Conservation (phyloP, 2,113 vertebrate species). For the Callocephalon fimbriatum region DNA sequence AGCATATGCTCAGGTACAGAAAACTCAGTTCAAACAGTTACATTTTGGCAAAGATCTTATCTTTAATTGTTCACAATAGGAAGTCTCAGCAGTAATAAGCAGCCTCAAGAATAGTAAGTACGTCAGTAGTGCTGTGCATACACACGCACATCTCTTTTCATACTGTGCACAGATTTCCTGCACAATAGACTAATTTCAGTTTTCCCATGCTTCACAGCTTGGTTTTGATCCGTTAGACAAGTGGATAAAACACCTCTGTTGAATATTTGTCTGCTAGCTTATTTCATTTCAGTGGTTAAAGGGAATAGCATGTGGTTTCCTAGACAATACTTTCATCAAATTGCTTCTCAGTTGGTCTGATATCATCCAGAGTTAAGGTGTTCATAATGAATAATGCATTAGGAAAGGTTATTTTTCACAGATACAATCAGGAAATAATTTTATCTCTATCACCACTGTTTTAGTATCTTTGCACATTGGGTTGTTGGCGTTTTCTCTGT, state of each 20-base stretch:
- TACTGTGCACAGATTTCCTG: constrained; percentile 48
- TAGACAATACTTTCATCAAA: constrained; percentile 70
- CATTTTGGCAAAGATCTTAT: background rate
- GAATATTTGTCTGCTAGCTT: constrained; percentile 33
- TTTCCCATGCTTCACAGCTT: constrained; percentile 70
- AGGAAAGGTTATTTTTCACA: constrained; percentile 37
- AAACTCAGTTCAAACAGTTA: background rate
- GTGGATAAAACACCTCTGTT: constrained; percentile 47
- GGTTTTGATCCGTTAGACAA: constrained; percentile 67
- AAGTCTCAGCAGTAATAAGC: background rate
- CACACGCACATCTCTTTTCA: background rate
- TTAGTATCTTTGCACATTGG: background rate
- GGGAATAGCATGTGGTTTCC: constrained; percentile 51
- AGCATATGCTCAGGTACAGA: background rate
- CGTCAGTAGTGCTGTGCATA: background rate
- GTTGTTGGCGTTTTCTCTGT: background rate
- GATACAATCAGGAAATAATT: background rate
- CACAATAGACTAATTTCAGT: constrained; percentile 67
- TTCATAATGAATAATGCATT: constrained; percentile 71
- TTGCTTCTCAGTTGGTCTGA: constrained; percentile 63
- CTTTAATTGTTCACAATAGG: background rate
- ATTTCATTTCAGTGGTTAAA: constrained; percentile 61
- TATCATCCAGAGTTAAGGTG: constrained; percentile 63
- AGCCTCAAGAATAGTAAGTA: background rate
- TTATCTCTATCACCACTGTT: background rate